These are phyloP conservation scores for Drosophila pseudotalamancana DNA, from an alignment of 2,888 invertebrate genomes.

Conservation along the genomic window DNA sequence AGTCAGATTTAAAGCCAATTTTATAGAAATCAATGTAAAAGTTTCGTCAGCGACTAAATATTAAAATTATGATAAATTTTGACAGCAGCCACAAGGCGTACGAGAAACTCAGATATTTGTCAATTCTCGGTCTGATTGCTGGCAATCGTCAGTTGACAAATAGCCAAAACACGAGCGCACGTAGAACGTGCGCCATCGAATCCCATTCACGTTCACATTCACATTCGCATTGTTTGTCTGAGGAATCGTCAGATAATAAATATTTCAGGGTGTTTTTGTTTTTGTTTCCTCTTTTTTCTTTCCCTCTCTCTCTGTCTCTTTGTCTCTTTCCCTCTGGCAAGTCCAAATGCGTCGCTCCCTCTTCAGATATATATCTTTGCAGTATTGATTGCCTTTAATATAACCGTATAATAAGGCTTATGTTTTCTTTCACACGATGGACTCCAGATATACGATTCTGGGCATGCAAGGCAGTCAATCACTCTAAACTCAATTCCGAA, in stretches of 20 bases:
- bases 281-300: neutral
- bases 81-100: constrained; percentile 29
- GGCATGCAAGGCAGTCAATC: constrained; percentile 56
- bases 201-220: constrained; percentile 1
- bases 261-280: constrained; percentile 55
- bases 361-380: constrained; percentile 1
- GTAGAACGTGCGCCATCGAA: constrained; percentile 34
- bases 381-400: constrained; percentile 73
- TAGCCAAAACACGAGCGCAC: constrained; percentile 64
- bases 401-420: constrained; percentile 69
- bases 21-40: constrained; percentile 8
- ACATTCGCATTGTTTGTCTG: constrained; percentile 51
- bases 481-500: constrained; percentile 9
- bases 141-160: constrained; percentile 69
- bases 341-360: constrained; percentile 20
- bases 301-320: neutral
- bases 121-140: constrained; percentile 61
- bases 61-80: constrained; percentile 68
- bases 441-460: constrained; percentile 2
- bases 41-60: constrained; percentile 20
- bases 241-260: constrained; percentile 58
- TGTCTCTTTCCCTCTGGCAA: neutral
- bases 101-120: constrained; percentile 51
- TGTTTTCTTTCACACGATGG: constrained; percentile 28
- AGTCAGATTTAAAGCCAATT: constrained; percentile 5